These are phyloP conservation scores for Octodon degus DNA, from an alignment of 2,113 vertebrate species.

Conservation along the genomic window DNA sequence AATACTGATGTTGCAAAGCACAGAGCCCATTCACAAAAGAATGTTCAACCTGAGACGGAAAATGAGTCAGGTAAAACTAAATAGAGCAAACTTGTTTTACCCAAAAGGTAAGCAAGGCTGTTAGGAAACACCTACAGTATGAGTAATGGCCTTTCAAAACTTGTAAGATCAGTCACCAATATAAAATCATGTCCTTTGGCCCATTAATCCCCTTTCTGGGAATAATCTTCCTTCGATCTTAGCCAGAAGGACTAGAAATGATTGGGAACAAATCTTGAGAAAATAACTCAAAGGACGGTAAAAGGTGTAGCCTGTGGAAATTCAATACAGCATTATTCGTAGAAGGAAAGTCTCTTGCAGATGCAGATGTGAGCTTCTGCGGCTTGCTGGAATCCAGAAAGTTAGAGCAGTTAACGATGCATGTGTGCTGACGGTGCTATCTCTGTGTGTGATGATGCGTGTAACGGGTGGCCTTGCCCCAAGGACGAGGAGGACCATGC, in stretches of 20 bases:
- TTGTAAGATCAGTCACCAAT: neutral
- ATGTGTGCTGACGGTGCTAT: neutral
- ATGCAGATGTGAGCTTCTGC: neutral
- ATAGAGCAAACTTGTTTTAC: neutral
- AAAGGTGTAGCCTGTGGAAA: neutral
- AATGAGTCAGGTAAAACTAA: neutral
- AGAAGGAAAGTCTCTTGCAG: neutral
- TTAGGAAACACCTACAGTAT: neutral
- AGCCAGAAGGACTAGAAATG: no score
- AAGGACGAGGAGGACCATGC: neutral
- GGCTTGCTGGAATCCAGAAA: neutral
- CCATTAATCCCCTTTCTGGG: slow-evolving; percentile 37
- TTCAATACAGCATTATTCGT: neutral
- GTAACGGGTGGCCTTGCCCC: neutral
- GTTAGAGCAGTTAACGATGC: neutral
- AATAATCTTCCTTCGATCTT: neutral
- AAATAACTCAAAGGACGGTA: slow-evolving; percentile 34
- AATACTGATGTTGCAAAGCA: neutral
- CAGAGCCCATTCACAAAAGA: neutral
- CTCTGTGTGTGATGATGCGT: neutral
- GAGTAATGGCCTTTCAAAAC: neutral
- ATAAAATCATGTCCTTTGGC: slow-evolving; percentile 27
- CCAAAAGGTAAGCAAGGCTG: neutral
- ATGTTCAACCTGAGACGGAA: neutral
- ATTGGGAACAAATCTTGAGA: slow-evolving; percentile 25